A percentile compares a stretch with the other conserved stretches of the same genome.
Evolutionary conservation across 2,888 invertebrate genomes (phyloP).

Genomic region (Caradrina clavipalpis): DNA sequence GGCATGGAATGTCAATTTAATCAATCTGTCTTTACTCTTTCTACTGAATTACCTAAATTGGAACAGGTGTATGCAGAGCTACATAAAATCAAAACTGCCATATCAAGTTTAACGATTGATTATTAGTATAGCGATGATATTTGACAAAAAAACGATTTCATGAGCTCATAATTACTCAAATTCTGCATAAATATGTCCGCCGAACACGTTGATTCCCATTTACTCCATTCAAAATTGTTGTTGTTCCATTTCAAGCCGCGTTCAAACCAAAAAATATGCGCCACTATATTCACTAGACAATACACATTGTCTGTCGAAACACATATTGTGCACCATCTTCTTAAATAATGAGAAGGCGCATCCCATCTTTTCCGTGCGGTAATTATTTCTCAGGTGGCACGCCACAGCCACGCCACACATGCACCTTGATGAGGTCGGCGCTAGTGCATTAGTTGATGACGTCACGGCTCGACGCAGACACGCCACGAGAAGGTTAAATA

Average conservation of each 20-base stretch:
- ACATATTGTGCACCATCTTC: slow-evolving; percentile 76
- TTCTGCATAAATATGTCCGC: slow-evolving; percentile 3
- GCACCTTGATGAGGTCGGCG: slow-evolving; percentile 78
- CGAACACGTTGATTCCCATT: slow-evolving; percentile 30
- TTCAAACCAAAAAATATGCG: slow-evolving; percentile 48
- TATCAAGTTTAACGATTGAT: too few species aligned
- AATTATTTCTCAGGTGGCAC: slow-evolving; percentile 80
- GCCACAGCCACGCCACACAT: slow-evolving; percentile 64
- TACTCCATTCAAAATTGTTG: slow-evolving; percentile 24
- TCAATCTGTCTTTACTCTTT: too few species aligned
- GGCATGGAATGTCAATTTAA: too few species aligned
- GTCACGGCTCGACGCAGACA: slow-evolving; percentile 73
- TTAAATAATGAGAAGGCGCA: slow-evolving; percentile 83
- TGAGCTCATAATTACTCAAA: neutral
- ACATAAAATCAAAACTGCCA: too few species aligned
- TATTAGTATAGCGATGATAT: neutral
- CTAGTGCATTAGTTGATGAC: slow-evolving; percentile 88
- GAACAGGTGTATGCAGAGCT: too few species aligned
- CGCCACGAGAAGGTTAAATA: slow-evolving; percentile 27
- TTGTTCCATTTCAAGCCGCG: slow-evolving; percentile 43
- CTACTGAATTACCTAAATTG: too few species aligned
- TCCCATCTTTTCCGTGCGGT: slow-evolving; percentile 82
- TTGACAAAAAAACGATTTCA: neutral
- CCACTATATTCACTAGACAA: slow-evolving; percentile 65
- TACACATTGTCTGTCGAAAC: slow-evolving; percentile 68